Conservation (phyloP, 1,140 invertebrate genomes). For the Branchinecta lindahli region DNA sequence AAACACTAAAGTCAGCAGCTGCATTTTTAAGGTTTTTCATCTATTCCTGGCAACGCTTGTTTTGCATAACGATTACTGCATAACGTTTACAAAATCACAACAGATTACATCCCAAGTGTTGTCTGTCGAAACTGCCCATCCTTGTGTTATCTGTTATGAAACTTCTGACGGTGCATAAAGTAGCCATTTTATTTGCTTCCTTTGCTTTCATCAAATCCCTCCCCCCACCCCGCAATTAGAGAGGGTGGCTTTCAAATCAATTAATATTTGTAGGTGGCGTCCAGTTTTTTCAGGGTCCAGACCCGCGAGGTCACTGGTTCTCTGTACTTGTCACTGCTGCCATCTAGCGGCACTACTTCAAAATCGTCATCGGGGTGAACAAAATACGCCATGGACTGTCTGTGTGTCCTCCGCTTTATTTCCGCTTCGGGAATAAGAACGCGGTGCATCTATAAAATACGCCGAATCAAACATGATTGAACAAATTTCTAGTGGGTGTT, state of each 20-base stretch:
- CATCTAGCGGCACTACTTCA: conserved; percentile 38
- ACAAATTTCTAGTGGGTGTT: not conserved
- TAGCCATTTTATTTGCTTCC: no score
- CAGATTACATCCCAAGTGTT: no score
- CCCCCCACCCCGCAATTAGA: no score
- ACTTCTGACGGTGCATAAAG: no score
- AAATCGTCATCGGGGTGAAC: conserved; percentile 50
- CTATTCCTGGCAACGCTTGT: no score
- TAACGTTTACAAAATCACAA: no score
- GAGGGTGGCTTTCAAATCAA: not conserved
- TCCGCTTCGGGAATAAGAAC: conserved; percentile 49
- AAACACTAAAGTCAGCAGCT: no score
- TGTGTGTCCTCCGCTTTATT: conserved; percentile 39
- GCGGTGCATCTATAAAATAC: conserved; percentile 42
- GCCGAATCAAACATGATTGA: conserved; percentile 13
- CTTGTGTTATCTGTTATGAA: no score
- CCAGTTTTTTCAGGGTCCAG: not conserved
- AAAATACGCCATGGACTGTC: conserved; percentile 58
- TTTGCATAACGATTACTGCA: no score
- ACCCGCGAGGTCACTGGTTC: not conserved
- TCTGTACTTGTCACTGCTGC: conserved; percentile 9
- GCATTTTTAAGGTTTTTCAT: no score
- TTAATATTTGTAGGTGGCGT: not conserved
- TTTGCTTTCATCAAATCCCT: no score
- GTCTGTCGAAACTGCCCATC: no score